Evolutionary conservation across 2,888 invertebrate genomes (phyloP).

Genomic region (Mythimna pallens): DNA sequence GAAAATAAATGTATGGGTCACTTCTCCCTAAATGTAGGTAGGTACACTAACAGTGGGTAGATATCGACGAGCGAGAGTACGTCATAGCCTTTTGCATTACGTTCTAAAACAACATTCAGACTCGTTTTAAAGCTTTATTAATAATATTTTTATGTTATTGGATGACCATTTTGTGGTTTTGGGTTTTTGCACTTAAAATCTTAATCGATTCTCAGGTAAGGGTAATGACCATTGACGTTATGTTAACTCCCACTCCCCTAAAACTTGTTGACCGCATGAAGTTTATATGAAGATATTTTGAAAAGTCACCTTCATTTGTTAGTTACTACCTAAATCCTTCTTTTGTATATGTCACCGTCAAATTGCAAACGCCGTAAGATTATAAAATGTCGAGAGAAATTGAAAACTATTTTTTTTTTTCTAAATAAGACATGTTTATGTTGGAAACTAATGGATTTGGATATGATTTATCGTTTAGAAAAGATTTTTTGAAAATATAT

Average conservation of each 20-base stretch:
- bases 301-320: background rate
- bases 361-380: no score
- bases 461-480: no score
- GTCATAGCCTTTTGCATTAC: no score
- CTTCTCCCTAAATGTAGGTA: background rate
- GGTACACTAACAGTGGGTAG: background rate
- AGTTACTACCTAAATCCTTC: no score
- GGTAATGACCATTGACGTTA: background rate
- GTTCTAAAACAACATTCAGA: background rate
- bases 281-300: background rate
- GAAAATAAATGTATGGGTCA: background rate
- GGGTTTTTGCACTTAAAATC: background rate
- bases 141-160: slow-evolving; percentile 2
- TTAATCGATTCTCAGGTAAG: background rate
- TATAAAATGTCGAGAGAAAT: no score
- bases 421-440: no score
- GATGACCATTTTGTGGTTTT: slow-evolving; percentile 32
- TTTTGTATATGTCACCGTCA: no score
- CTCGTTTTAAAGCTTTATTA: slow-evolving; percentile 8
- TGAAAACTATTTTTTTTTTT: no score
- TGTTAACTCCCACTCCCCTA: no score
- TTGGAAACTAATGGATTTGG: no score
- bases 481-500: no score
- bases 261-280: background rate
- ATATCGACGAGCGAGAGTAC: background rate